Base-by-base conservation (phyloP, 1,140 invertebrate species). In the Drosophila pseudoananassae region DNA sequence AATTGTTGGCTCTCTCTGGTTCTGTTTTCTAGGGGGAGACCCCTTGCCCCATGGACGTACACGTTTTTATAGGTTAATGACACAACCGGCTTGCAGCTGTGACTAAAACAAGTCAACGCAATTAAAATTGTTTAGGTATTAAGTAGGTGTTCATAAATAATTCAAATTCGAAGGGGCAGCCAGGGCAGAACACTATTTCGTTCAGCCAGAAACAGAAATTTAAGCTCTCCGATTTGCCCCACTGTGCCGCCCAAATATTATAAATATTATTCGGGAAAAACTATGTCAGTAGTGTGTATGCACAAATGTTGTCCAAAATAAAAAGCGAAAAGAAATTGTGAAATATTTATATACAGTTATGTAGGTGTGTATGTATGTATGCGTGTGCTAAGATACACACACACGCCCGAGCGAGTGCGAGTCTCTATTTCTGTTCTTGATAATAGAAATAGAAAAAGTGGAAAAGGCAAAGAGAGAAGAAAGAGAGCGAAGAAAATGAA, bases 251-350 rank as follows among this genome's bases (percentile, higher is more conserved):
- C 23, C 68, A 78, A 38, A 82, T 82, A 66, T 69, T 46, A 33
- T 68, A 68, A 55, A 40, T 40, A 60, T 68, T 69, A 38, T 47
- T 47, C 66, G 59, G 52, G 23, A 47, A 47, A 71, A 87, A 78
- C 53, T 85, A 85, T 85, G 81, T 85, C 81, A 85, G 77, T 85
- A 87, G 81, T 87, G 81, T 87, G 81, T 87, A 85, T 85, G 81
- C 81, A 85, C 81, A 87, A 74, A 81, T 59, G 46, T 69, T 76
- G 31, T 38, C 40, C 77, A 64, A 79, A 52, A 79, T 49, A 75
- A 68, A 49, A 64, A 53, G 52, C 52, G 31, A 74, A 73, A 49
- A 73, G 31, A 65, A 51, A 64, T 53, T 50, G 20, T 47, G 38
- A 74, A 73, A 73, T 54, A 54, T 54, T 73, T 64, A 15, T 51